Conservation (phyloP, 2,113 vertebrate genomes). For the Pedionomus torquatus region DNA sequence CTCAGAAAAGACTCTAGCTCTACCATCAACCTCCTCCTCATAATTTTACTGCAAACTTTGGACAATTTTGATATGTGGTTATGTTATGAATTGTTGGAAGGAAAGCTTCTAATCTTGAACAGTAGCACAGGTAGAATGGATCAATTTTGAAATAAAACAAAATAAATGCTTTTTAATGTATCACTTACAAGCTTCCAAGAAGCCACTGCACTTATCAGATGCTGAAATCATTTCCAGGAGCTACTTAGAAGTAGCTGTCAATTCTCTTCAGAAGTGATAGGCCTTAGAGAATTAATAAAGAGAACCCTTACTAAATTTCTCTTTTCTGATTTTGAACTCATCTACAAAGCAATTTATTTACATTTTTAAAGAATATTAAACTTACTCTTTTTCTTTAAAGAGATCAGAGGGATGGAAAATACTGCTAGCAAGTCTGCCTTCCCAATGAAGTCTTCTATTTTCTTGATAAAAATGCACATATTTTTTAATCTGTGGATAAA, state of each 20-base stretch:
- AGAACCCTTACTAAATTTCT: not conserved
- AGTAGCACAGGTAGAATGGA: not conserved
- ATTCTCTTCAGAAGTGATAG: not conserved
- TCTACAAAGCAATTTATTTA: slow-evolving; percentile 5
- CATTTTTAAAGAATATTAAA: not conserved
- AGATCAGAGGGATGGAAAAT: not conserved
- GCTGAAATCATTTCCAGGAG: slow-evolving; percentile 43
- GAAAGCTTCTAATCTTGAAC: not conserved
- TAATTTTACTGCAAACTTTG: slow-evolving; percentile 1
- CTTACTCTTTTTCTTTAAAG: not conserved
- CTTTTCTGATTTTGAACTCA: slow-evolving; percentile 14
- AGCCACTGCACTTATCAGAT: not conserved
- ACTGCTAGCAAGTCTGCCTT: not conserved
- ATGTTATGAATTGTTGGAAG: not conserved
- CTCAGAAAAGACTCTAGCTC: not conserved
- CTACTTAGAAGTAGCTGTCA: slow-evolving; percentile 31
- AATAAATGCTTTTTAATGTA: slow-evolving; percentile 31
- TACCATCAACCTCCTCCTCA: not conserved
- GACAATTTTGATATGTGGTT: not conserved
- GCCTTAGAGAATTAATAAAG: not conserved
- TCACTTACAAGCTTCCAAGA: slow-evolving; percentile 37
- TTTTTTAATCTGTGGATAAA: not conserved
- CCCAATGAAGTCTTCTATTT: not conserved
- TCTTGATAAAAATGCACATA: not conserved
- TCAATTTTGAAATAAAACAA: not conserved